Evolutionary conservation across 2,113 vertebrate genomes (phyloP).

Genomic region (Strigops habroptila): DNA sequence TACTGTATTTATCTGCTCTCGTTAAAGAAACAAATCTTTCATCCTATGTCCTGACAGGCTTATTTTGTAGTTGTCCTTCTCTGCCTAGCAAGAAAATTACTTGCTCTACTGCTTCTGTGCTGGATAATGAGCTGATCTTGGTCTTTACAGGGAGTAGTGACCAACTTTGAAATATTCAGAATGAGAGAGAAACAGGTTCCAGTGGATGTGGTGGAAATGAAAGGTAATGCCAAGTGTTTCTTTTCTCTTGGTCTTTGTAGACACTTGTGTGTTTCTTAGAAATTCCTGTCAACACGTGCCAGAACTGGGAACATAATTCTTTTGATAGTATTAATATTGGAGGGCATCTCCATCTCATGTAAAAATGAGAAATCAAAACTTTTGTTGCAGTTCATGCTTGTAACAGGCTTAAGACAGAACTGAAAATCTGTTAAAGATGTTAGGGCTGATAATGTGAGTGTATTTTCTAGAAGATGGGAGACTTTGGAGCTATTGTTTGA

Average conservation of each 20-base stretch:
- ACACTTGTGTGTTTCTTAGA: neutral
- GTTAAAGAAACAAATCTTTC: neutral
- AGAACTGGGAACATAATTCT: neutral
- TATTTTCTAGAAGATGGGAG: neutral
- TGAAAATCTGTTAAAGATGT: neutral
- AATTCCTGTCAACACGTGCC: neutral
- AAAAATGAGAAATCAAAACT: neutral
- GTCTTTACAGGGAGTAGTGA: conserved; percentile 88
- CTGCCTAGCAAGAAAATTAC: neutral
- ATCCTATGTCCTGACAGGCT: neutral
- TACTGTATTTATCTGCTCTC: neutral
- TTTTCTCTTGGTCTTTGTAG: neutral
- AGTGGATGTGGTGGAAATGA: conserved; percentile 98
- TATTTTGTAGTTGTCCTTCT: neutral
- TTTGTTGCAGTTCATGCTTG: neutral
- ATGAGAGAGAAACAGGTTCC: conserved; percentile 99
- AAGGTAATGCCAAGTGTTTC: conserved; percentile 75
- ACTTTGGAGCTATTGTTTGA: neutral
- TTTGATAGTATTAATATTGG: neutral
- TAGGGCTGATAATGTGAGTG: neutral
- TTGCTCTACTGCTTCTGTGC: neutral
- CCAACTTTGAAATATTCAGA: conserved; percentile 99
- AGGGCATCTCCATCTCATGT: accelerated
- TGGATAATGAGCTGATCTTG: neutral
- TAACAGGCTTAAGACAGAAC: neutral